Conservation (phyloP, 2,797 vertebrate genomes). For the Gymnopithys bicolor region DNA sequence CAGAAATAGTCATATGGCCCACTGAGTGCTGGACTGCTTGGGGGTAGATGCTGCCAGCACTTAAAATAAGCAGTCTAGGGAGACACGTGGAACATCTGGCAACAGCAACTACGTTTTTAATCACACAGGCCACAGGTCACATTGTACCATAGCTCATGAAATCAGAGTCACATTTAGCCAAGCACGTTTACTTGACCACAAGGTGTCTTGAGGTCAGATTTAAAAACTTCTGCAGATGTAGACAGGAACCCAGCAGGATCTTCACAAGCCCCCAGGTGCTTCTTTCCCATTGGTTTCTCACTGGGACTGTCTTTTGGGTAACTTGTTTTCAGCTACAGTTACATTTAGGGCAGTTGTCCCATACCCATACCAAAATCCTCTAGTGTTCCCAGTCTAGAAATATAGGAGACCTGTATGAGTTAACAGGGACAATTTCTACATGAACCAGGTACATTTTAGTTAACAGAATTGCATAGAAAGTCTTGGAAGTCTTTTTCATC, state of each 20-base stretch:
- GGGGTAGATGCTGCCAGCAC: not conserved
- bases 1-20: not conserved
- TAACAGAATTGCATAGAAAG: not conserved
- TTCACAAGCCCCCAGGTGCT: not conserved
- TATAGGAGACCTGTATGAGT: not conserved
- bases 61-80: not conserved
- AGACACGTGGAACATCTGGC: constrained; percentile 29
- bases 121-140: not conserved
- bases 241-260: not conserved
- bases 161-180: not conserved
- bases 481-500: not conserved
- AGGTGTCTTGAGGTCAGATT: not conserved
- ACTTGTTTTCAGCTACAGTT: not conserved
- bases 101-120: not conserved
- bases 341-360: not conserved
- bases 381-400: not conserved
- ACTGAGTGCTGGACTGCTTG: not conserved
- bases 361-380: not conserved
- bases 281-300: not conserved
- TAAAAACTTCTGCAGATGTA: not conserved
- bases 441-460: not conserved
- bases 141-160: not conserved
- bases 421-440: not conserved
- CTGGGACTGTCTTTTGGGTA: not conserved
- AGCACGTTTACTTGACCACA: not conserved